Evolutionary conservation across 2,113 vertebrate species (phyloP).

Genomic region (Morphnarchus princeps): DNA sequence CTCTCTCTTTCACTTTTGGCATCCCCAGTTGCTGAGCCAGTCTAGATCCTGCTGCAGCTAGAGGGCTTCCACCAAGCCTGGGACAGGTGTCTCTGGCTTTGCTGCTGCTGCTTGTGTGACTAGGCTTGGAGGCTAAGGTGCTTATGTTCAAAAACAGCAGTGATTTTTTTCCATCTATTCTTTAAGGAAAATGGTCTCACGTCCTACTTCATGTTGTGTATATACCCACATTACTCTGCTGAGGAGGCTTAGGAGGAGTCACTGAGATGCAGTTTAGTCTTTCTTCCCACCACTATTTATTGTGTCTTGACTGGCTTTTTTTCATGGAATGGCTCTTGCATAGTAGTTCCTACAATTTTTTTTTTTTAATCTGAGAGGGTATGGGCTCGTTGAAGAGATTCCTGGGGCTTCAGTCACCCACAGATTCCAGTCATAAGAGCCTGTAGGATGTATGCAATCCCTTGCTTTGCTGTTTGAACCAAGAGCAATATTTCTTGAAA

Average conservation of each 20-base stretch:
- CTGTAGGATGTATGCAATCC: not conserved
- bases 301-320: not conserved
- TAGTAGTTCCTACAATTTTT: not conserved
- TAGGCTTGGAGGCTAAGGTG: not conserved
- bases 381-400: not conserved
- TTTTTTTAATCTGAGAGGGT: not conserved
- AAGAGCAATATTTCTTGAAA: constrained; percentile 45
- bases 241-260: not conserved
- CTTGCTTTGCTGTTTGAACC: not conserved
- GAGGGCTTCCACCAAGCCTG: not conserved
- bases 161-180: not conserved
- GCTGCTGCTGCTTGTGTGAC: not conserved
- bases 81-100: not conserved
- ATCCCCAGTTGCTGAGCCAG: not conserved
- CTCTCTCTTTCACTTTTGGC: not conserved
- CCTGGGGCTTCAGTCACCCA: not conserved
- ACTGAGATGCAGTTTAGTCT: not conserved
- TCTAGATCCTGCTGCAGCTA: not conserved
- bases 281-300: not conserved
- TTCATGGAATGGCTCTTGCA: not conserved
- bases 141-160: not conserved
- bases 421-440: not conserved
- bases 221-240: not conserved
- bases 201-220: not conserved
- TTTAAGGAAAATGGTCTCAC: not conserved